Evolutionary conservation across 2,113 vertebrate species (phyloP).

Genomic region (Pardalotus punctatus): DNA sequence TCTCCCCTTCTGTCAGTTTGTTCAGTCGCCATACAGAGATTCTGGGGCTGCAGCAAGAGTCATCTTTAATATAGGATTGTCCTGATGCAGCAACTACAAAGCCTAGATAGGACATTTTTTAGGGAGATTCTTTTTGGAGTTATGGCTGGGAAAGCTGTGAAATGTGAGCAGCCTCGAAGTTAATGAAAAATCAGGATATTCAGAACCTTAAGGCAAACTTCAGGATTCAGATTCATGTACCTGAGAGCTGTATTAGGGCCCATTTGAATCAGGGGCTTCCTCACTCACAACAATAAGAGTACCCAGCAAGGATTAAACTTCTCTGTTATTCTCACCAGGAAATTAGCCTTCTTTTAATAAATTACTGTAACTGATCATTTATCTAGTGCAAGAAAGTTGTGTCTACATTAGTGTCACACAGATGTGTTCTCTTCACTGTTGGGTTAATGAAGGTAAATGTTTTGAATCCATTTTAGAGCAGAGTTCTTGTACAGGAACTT

Average conservation of each 20-base stretch:
- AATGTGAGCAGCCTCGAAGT: neutral
- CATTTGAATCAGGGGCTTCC: neutral
- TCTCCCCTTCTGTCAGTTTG: neutral
- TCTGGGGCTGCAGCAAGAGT: neutral
- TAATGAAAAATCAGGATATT: neutral
- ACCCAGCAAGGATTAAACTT: neutral
- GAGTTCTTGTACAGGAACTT: constrained; percentile 9
- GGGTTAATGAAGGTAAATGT: constrained; percentile 22
- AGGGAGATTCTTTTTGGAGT: neutral
- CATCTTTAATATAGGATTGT: neutral
- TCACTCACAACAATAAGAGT: neutral
- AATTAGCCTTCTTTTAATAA: neutral
- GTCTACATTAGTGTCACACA: neutral
- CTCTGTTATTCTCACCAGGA: neutral
- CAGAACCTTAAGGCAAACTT: neutral
- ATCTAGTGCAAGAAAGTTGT: neutral
- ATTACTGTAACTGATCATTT: neutral
- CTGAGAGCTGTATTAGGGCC: neutral
- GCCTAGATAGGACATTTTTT: neutral
- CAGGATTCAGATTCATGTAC: neutral
- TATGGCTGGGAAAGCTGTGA: neutral
- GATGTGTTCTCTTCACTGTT: constrained; percentile 11
- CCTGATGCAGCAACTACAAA: neutral
- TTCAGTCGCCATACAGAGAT: neutral
- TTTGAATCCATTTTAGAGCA: constrained; percentile 28